Evolutionary conservation across 2,113 vertebrate genomes (phyloP).

Genomic region (Ciconia stormi): DNA sequence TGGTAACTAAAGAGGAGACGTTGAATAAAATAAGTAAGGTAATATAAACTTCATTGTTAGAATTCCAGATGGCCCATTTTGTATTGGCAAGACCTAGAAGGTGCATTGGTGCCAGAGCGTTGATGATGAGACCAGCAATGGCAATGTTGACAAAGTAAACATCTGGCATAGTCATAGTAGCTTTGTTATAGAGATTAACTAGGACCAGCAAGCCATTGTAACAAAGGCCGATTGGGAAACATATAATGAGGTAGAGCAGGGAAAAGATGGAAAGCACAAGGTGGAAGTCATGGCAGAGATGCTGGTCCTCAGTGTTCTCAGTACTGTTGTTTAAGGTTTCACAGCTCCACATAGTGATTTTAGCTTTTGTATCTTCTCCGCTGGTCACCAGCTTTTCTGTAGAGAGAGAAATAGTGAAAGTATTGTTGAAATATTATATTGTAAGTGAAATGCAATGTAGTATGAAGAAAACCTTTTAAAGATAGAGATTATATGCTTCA

Average conservation of each 20-base stretch:
- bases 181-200: conserved; percentile 92
- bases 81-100: conserved; percentile 87
- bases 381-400: conserved; percentile 78
- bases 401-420: neutral
- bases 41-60: conserved; percentile 88
- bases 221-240: conserved; percentile 91
- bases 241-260: conserved; percentile 90
- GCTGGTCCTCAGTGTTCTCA: conserved; percentile 74
- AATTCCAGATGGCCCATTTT: conserved; percentile 88
- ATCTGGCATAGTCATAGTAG: conserved; percentile 96
- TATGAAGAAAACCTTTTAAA: neutral
- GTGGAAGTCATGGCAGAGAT: conserved; percentile 89
- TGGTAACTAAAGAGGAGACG: conserved; percentile 90
- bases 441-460: neutral
- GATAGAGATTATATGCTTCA: accelerated
- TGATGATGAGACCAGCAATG: conserved; percentile 90
- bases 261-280: conserved; percentile 88
- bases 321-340: conserved; percentile 86
- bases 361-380: conserved; percentile 33
- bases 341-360: conserved; percentile 93
- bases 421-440: neutral
- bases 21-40: conserved; percentile 95
- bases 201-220: conserved; percentile 90
- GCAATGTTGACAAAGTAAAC: conserved; percentile 98
- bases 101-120: conserved; percentile 85